These are phyloP conservation scores for Monarcha castaneiventris DNA, from an alignment of 2,113 vertebrate genomes.

Conservation along the genomic window DNA sequence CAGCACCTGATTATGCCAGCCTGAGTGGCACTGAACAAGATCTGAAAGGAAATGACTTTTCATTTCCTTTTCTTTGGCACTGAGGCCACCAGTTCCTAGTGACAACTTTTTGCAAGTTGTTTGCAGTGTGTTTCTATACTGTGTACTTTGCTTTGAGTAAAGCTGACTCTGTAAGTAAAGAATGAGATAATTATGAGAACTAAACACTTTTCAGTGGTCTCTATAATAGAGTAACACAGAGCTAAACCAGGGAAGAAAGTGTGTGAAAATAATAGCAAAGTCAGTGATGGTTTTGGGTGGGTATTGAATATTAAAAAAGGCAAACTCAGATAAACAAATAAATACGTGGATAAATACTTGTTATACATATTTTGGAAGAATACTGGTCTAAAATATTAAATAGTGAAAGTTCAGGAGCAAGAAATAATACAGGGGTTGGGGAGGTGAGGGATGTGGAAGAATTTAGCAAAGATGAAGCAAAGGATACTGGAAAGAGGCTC, in stretches of 20 bases:
- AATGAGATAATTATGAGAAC: background rate
- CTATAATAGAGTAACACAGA: background rate
- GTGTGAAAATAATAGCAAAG: background rate
- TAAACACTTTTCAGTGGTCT: accelerated
- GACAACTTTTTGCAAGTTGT: background rate
- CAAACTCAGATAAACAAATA: background rate
- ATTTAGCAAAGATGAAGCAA: background rate
- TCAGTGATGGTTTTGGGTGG: background rate
- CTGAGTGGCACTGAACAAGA: background rate
- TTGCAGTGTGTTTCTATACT: background rate
- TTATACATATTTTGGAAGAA: background rate
- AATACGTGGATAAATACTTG: background rate
- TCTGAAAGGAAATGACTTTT: background rate
- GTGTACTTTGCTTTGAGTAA: background rate
- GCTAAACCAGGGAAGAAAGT: background rate
- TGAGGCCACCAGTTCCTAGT: background rate
- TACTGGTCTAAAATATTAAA: background rate
- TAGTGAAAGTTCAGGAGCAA: background rate
- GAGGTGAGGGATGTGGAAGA: background rate
- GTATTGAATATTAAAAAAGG: background rate
- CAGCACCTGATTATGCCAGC: background rate
- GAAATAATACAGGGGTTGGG: background rate
- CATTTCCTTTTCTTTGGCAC: background rate
- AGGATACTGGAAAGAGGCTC: background rate
- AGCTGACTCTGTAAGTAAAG: background rate